These are phyloP conservation scores for Narcine bancroftii DNA, from an alignment of 2,113 vertebrate species.

Conservation along the genomic window DNA sequence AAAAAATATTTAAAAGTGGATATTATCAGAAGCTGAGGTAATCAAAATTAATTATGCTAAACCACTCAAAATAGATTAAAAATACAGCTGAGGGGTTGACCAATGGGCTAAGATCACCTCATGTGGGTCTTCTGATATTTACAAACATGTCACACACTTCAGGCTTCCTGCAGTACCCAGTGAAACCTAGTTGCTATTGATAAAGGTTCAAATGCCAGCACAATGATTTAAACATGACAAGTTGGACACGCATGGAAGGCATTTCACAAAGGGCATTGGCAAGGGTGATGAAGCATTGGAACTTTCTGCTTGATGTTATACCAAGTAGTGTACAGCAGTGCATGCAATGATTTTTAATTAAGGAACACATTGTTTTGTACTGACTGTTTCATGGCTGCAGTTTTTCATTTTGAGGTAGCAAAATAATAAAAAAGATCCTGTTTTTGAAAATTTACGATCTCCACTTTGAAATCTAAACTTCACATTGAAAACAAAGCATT, in stretches of 20 bases:
- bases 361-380: conserved; percentile 19
- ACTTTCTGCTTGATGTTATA: conserved; percentile 32
- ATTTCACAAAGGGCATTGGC: conserved; percentile 29
- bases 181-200: not conserved
- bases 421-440: not conserved
- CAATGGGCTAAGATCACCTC: conserved; percentile 46
- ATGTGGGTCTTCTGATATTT: conserved; percentile 49
- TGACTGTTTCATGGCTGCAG: conserved; percentile 26
- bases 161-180: not conserved
- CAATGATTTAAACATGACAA: conserved; percentile 33
- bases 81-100: conserved; percentile 50
- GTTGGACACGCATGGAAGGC: conserved; percentile 24
- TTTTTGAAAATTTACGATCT: conserved; percentile 16
- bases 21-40: conserved; percentile 42
- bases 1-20: not conserved
- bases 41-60: conserved; percentile 83
- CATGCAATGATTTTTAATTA: conserved; percentile 34
- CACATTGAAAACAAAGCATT: not conserved
- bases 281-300: conserved; percentile 33
- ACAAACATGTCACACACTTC: conserved; percentile 38
- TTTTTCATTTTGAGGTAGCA: conserved; percentile 4
- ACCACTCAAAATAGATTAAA: conserved; percentile 48
- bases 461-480: not conserved
- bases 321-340: conserved; percentile 33
- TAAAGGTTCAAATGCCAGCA: conserved; percentile 24